Evolutionary conservation across 2,113 vertebrate species (phyloP).

Genomic region (Saccopteryx bilineata): DNA sequence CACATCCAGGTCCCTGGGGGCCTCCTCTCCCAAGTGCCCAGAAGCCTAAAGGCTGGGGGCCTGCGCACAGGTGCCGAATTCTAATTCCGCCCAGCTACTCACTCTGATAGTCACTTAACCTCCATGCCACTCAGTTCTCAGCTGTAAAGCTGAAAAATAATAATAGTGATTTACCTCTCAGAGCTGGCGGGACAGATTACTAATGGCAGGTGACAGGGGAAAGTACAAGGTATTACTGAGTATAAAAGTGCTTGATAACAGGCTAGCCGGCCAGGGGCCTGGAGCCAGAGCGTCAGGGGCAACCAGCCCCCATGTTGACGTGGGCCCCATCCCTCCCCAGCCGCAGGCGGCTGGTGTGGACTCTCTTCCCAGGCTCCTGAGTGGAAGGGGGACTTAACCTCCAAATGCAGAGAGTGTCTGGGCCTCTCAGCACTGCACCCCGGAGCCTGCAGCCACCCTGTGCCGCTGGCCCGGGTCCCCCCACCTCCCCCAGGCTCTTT

Average conservation of each 20-base stretch:
- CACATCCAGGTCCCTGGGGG: too few relatives aligned
- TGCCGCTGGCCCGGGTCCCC: fast-evolving
- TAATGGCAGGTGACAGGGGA: constrained; percentile 15
- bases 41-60: background rate
- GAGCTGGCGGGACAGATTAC: constrained; percentile 24
- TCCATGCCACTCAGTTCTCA: background rate
- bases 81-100: background rate
- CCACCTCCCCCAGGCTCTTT: background rate
- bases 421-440: too few relatives aligned
- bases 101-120: background rate
- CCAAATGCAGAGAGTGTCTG: background rate
- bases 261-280: background rate
- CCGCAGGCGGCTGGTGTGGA: too few relatives aligned
- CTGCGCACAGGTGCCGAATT: background rate
- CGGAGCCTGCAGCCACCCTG: too few relatives aligned
- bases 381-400: background rate
- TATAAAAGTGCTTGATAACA: background rate
- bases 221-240: background rate
- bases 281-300: fast-evolving
- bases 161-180: constrained; percentile 20
- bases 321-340: background rate
- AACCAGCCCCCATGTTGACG: background rate
- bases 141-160: constrained; percentile 12
- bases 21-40: background rate
- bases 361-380: fast-evolving